Conservation (phyloP, 2,113 vertebrate species). For the Noctilio leporinus region DNA sequence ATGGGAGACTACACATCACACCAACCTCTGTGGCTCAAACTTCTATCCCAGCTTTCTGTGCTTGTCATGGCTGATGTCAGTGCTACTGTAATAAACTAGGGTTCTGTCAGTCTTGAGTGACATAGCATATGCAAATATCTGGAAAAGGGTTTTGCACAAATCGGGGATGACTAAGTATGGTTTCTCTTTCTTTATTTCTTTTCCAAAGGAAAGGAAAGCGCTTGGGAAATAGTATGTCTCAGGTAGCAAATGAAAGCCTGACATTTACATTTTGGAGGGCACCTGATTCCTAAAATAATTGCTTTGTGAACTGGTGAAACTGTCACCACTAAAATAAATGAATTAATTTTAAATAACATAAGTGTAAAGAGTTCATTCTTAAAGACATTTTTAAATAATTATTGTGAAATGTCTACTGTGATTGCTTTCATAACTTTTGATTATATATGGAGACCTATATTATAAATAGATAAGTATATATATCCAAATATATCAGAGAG, state of each 20-base stretch:
- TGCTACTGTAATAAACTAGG: background rate
- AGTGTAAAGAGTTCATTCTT: background rate
- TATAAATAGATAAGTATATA: background rate
- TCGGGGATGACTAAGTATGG: background rate
- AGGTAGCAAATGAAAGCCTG: background rate
- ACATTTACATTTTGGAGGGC: background rate
- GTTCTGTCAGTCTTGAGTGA: background rate
- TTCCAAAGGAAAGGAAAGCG: background rate
- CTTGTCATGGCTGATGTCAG: background rate
- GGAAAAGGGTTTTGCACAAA: background rate
- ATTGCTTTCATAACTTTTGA: background rate
- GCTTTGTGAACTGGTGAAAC: background rate
- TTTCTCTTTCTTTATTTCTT: background rate
- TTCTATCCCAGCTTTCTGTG: background rate
- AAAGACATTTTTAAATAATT: background rate
- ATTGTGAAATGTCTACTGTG: background rate
- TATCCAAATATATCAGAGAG: background rate
- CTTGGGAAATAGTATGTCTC: too few species aligned
- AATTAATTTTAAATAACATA: background rate
- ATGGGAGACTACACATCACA: background rate
- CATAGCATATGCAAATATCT: fast-evolving
- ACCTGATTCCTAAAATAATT: background rate
- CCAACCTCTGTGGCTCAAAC: background rate
- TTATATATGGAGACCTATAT: background rate
- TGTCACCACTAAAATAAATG: background rate